Conservation (phyloP, 2,113 vertebrate species). For the Steatornis caripensis region DNA sequence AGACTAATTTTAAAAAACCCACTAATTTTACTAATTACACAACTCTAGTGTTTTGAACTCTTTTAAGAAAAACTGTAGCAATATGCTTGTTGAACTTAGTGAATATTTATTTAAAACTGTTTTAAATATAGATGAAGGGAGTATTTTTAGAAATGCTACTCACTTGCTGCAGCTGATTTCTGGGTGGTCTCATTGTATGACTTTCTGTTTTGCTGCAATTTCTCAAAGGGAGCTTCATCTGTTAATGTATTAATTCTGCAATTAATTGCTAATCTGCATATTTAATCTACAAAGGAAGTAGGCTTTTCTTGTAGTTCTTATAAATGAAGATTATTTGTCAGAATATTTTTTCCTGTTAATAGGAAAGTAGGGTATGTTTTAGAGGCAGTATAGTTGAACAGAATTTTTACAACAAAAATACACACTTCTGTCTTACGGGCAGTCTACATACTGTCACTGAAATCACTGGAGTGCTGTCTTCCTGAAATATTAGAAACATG, state of each 20-base stretch:
- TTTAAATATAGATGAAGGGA: neutral
- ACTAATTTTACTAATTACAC: neutral
- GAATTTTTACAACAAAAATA: neutral
- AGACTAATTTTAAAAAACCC: neutral
- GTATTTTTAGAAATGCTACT: neutral
- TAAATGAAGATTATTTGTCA: neutral
- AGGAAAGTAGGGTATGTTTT: neutral
- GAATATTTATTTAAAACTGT: neutral
- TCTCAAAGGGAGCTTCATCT: neutral
- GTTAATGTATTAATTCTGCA: neutral
- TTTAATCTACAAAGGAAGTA: neutral
- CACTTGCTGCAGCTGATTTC: neutral
- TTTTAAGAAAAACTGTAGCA: neutral
- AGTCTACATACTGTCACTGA: too few relatives aligned
- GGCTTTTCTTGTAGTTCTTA: neutral
- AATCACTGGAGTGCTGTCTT: neutral
- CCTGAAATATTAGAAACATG: neutral
- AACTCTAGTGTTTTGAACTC: neutral
- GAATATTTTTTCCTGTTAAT: neutral
- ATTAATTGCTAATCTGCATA: neutral
- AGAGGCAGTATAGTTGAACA: neutral
- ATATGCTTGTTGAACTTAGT: neutral
- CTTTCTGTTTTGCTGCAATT: neutral
- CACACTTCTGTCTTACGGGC: neutral
- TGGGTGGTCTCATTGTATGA: neutral